These are phyloP conservation scores for Caenorhabditis becei DNA, from an alignment of 2,888 invertebrate genomes.

Conservation along the genomic window DNA sequence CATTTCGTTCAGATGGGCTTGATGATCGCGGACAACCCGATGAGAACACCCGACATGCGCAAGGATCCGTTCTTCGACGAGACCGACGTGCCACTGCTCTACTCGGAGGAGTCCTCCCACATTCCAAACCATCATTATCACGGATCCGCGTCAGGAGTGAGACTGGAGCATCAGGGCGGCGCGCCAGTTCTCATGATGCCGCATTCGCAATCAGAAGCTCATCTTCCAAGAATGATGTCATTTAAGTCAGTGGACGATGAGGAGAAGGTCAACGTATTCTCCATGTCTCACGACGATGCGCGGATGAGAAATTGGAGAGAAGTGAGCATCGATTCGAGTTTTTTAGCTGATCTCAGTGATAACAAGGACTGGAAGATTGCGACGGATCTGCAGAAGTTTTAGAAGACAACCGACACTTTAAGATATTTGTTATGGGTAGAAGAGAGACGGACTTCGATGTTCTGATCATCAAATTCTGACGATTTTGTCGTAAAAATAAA, in stretches of 20 bases:
- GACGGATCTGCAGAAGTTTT: constrained; percentile 45
- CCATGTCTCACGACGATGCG: constrained; percentile 55
- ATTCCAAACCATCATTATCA: constrained; percentile 58
- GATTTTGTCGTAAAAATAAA: constrained; percentile 85
- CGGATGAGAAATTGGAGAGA: constrained; percentile 52
- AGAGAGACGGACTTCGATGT: neutral
- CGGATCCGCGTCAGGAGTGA: constrained; percentile 48
- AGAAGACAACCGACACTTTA: neutral
- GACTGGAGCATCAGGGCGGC: constrained; percentile 24
- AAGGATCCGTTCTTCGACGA: constrained; percentile 78
- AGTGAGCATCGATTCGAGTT: constrained; percentile 43
- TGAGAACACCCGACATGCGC: constrained; percentile 73
- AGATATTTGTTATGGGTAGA: constrained; percentile 35
- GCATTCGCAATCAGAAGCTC: constrained; percentile 56
- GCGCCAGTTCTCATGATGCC: constrained; percentile 62
- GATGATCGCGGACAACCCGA: constrained; percentile 78
- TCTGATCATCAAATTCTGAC: neutral
- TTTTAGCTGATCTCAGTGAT: constrained; percentile 42
- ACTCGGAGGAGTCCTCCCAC: constrained; percentile 64
- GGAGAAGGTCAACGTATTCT: constrained; percentile 41
- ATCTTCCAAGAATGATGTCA: constrained; percentile 47
- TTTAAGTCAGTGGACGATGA: constrained; percentile 50
- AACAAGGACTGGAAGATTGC: constrained; percentile 42
- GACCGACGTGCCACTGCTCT: constrained; percentile 61
- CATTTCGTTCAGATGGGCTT: constrained; percentile 75